Conservation (phyloP, 1,140 invertebrate genomes). For the Pararge aegeria region DNA sequence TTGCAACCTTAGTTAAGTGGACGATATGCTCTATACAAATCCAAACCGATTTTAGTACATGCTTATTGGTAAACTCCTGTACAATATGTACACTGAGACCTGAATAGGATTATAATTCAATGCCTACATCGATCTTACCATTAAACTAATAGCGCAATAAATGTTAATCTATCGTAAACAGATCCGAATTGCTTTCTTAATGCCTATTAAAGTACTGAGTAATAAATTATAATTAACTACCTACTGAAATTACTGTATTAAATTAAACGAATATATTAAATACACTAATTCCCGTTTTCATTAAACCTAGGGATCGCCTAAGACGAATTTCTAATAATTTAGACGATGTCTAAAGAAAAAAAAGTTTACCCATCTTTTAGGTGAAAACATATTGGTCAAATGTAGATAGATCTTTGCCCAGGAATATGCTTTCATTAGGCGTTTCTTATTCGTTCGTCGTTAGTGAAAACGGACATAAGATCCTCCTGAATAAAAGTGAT, state of each 20-base stretch:
- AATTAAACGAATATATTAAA: not conserved
- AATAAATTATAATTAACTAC: not conserved
- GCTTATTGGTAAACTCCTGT: not conserved
- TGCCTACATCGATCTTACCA: not conserved
- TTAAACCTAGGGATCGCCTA: too few species aligned
- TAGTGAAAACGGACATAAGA: too few species aligned
- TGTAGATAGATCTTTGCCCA: too few species aligned
- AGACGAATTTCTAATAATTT: too few species aligned
- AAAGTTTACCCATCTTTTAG: too few species aligned
- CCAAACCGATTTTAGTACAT: not conserved
- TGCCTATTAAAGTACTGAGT: not conserved
- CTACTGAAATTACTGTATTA: too few species aligned
- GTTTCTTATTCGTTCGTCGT: too few species aligned
- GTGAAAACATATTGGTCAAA: too few species aligned
- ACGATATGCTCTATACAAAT: conserved; percentile 17
- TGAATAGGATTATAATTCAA: not conserved
- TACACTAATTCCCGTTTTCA: too few species aligned
- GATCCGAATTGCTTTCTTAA: not conserved
- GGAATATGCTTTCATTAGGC: too few species aligned
- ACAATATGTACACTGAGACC: not conserved
- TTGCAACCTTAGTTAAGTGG: conserved; percentile 1
- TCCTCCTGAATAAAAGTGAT: too few species aligned
- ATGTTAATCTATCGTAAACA: not conserved
- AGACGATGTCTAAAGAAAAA: too few species aligned
- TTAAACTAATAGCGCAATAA: not conserved